Evolutionary conservation across 2,113 vertebrate species (phyloP), one percentile per base, ranked within the genome.

Genomic region (Collichthys lucidus): DNA sequence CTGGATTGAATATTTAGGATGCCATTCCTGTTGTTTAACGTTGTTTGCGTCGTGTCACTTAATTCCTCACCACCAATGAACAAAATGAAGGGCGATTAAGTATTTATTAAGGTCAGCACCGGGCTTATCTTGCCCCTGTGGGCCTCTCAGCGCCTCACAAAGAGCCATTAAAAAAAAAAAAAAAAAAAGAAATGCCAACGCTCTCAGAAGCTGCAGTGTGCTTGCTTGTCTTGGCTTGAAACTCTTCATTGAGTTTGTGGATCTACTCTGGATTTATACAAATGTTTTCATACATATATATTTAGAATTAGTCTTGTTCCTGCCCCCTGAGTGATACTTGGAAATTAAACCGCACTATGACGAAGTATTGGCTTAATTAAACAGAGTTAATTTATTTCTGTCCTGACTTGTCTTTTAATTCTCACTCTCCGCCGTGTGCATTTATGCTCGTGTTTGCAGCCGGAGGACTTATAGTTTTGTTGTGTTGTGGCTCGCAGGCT

Each of bases 1-100:
- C 63, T 69, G 87, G 86, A 86, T 89, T 67, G 92, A 91, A 94
- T 94, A 84, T 94, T 94, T 93, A 65, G 82, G 82, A 94, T 94
- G 91, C 92, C 93, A 87, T 90, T 91, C 85, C 86, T 53, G 89
- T 93, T 89, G 89, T 92, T 92, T 92, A 91, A 90, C 88, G 88
- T 53, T 91, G 92, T 95, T 93, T 92, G 92, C 74, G 55, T 91
- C 79, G 80, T 90, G 91, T 92, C 93, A 90, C 89, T 89, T 88
- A 91, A 89, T 89, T 92, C 90, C 66, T 62, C 61, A 7, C 82
- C 77, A 64, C 88, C 84, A 82, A 87, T 90, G 91, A 90, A 90
- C 82, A 89, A 93, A 89, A 88, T 89, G 73, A 90, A 88, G 74
- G 82, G 83, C 62, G 83, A 89, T 94, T 90, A 92, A 91, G 84